Percentiles rank a stretch among this genome's conserved stretches.
Evolutionary conservation across 2,113 vertebrate genomes (phyloP).

Genomic region (Peromyscus leucopus): DNA sequence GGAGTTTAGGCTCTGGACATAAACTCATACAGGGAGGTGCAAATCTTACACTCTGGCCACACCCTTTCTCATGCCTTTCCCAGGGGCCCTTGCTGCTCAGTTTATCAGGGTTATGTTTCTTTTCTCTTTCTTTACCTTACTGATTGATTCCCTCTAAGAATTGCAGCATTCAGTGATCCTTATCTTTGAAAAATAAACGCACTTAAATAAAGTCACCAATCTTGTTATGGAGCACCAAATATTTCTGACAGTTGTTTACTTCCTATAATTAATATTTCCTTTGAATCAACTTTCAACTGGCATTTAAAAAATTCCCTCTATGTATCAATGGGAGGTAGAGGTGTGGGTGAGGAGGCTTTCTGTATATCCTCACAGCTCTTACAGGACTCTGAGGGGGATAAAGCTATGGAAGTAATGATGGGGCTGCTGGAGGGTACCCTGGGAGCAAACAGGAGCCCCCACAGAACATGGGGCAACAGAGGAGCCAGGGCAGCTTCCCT

Average conservation of each 20-base stretch:
- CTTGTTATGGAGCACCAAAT: background rate
- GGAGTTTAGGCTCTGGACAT: background rate
- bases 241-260: constrained; percentile 18
- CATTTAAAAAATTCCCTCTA: background rate
- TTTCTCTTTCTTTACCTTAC: background rate
- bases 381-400: background rate
- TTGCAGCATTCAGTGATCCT: background rate
- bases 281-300: background rate
- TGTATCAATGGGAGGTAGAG: background rate
- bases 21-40: background rate
- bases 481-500: background rate
- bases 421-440: background rate
- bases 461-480: background rate
- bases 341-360: background rate
- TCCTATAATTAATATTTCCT: constrained; percentile 41
- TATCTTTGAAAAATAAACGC: constrained; percentile 42
- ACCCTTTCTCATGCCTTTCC: background rate
- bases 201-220: background rate
- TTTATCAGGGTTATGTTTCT: background rate
- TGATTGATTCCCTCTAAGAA: constrained; percentile 15
- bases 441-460: background rate
- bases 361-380: background rate
- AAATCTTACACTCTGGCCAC: background rate
- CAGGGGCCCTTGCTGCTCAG: background rate
- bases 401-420: background rate